Conservation (phyloP, 2,888 invertebrate species). For the Mesoligia furuncula region DNA sequence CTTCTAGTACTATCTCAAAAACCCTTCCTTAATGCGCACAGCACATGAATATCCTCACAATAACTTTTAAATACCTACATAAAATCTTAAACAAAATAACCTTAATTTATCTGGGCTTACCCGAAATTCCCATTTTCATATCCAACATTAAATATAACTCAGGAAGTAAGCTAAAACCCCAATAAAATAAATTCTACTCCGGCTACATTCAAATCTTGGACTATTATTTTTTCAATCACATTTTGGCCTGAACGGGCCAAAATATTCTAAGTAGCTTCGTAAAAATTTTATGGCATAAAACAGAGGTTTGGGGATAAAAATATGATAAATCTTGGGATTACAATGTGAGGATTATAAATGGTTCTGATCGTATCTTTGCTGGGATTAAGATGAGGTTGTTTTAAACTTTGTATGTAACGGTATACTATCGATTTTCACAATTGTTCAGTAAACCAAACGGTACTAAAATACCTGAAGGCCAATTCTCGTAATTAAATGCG, state of each 20-base stretch:
- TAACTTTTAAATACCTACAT: not conserved
- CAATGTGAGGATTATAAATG: not conserved
- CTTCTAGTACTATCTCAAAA: not conserved
- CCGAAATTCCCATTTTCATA: conserved; percentile 13
- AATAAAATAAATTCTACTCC: conserved; percentile 34
- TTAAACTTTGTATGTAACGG: not conserved
- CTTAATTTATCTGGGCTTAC: conserved; percentile 39
- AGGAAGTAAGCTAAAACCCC: conserved; percentile 13
- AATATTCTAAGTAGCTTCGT: conserved; percentile 18
- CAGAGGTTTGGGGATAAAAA: not conserved
- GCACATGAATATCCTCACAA: conserved; percentile 1
- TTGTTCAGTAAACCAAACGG: not conserved
- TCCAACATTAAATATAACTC: conserved; percentile 26
- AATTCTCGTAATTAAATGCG: no score
- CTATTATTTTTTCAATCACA: conserved; percentile 26
- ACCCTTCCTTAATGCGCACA: conserved; percentile 7
- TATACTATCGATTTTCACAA: not conserved
- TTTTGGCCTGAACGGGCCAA: not conserved
- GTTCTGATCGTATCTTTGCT: not conserved
- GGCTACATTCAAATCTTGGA: not conserved
- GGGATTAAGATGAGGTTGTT: not conserved
- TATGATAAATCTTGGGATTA: not conserved
- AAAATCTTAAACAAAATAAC: conserved; percentile 7
- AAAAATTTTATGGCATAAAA: not conserved
- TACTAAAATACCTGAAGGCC: no score